Evolutionary conservation across 2,113 vertebrate species (phyloP).

Genomic region (Grammomys surdaster): DNA sequence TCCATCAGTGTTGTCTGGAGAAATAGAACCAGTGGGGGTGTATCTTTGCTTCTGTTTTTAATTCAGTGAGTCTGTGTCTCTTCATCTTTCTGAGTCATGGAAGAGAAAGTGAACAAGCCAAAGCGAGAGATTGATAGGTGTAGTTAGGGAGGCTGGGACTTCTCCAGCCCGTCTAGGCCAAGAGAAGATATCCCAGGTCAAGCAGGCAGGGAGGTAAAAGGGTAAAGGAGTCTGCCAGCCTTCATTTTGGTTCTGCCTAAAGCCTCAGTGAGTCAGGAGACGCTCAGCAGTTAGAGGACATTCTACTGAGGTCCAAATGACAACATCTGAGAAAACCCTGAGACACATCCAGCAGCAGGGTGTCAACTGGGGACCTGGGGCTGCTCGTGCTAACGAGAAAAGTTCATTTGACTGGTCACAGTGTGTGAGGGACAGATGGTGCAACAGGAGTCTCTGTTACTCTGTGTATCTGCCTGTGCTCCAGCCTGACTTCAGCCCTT

Average conservation of each 20-base stretch:
- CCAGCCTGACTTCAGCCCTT: neutral
- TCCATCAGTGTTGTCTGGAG: neutral
- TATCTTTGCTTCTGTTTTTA: neutral
- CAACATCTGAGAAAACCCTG: neutral
- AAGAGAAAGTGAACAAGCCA: neutral
- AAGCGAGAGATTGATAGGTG: too few species aligned
- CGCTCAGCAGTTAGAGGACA: neutral
- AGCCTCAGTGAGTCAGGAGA: neutral
- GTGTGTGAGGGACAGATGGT: neutral
- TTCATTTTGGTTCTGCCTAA: neutral
- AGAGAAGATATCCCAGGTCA: neutral
- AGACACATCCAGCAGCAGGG: neutral
- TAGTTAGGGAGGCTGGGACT: neutral
- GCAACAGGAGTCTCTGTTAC: neutral
- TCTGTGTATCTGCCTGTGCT: neutral
- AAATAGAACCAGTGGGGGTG: neutral
- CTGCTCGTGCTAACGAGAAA: neutral
- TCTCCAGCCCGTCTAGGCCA: neutral
- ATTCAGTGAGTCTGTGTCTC: neutral
- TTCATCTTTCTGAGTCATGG: neutral
- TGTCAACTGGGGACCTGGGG: neutral
- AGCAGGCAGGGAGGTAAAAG: neutral
- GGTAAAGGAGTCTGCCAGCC: neutral
- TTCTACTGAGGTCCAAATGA: neutral
- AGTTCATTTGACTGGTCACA: neutral